Evolutionary conservation across 2,113 vertebrate genomes (phyloP).

Genomic region (Dromaius novaehollandiae): DNA sequence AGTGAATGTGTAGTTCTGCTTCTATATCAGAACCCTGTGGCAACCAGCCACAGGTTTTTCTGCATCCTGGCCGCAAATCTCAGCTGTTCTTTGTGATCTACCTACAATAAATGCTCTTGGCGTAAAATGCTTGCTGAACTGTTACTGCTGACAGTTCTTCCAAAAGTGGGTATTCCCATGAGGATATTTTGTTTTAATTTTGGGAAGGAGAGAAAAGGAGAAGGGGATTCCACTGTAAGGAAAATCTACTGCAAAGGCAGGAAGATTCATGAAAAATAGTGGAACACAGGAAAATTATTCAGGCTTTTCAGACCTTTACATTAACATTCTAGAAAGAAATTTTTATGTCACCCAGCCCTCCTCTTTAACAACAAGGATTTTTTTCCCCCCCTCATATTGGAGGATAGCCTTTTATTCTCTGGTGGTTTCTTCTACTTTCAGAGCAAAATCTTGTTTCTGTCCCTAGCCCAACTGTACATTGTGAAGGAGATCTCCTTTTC

Average conservation of each 20-base stretch:
- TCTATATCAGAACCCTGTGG: background rate
- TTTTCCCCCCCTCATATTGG: background rate
- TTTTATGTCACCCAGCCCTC: background rate
- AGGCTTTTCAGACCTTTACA: background rate
- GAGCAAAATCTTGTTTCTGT: background rate
- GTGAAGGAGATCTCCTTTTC: background rate
- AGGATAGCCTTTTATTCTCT: background rate
- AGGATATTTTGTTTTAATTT: background rate
- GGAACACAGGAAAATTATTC: background rate
- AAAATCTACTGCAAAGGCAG: background rate
- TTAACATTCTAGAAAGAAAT: background rate
- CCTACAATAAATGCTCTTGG: background rate
- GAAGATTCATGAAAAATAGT: background rate
- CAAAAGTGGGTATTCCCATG: background rate
- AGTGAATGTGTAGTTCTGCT: background rate
- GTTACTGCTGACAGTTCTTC: background rate
- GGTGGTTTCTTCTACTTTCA: background rate
- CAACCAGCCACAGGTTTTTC: background rate
- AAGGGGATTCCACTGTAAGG: background rate
- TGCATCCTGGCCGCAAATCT: background rate
- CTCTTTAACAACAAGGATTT: background rate
- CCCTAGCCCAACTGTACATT: background rate
- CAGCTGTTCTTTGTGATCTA: background rate
- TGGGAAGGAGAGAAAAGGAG: background rate
- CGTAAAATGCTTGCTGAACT: background rate